Conservation (phyloP, 1,140 invertebrate species). For the Drosophila kikkawai region DNA sequence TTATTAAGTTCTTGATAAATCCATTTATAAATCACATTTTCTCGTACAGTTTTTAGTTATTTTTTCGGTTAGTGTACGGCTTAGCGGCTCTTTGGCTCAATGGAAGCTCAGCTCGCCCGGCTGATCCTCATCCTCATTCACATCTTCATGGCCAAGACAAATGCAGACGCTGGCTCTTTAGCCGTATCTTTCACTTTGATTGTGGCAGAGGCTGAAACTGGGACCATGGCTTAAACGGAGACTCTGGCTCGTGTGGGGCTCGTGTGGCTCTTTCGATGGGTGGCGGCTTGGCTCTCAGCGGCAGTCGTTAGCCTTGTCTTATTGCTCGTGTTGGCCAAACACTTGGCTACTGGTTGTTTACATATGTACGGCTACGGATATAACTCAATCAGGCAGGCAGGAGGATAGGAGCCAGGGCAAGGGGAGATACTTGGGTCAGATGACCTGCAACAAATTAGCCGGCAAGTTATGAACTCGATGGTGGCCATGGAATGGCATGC, state of each 20-base stretch:
- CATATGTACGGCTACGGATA: conserved; percentile 62
- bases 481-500: conserved; percentile 26
- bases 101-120: conserved; percentile 30
- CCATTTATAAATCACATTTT: background rate
- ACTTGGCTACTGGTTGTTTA: conserved; percentile 82
- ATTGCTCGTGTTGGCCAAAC: conserved; percentile 38
- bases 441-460: conserved; percentile 66
- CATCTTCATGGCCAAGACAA: conserved; percentile 65
- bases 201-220: conserved; percentile 41
- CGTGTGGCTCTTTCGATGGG: conserved; percentile 50
- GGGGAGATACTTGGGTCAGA: conserved; percentile 32
- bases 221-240: conserved; percentile 18
- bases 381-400: conserved; percentile 74
- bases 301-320: conserved; percentile 43
- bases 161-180: conserved; percentile 76
- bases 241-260: conserved; percentile 40
- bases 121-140: conserved; percentile 41
- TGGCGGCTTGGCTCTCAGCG: conserved; percentile 30
- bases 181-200: conserved; percentile 82
- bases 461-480: conserved; percentile 41
- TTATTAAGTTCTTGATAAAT: background rate
- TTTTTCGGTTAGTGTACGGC: conserved; percentile 4
- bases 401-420: conserved; percentile 10
- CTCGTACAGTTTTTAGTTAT: too few relatives aligned
- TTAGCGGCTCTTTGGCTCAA: conserved; percentile 46